phyloP scores from a whole-genome alignment of 2,113 vertebrate species.

The Okapia johnstoni region DNA sequence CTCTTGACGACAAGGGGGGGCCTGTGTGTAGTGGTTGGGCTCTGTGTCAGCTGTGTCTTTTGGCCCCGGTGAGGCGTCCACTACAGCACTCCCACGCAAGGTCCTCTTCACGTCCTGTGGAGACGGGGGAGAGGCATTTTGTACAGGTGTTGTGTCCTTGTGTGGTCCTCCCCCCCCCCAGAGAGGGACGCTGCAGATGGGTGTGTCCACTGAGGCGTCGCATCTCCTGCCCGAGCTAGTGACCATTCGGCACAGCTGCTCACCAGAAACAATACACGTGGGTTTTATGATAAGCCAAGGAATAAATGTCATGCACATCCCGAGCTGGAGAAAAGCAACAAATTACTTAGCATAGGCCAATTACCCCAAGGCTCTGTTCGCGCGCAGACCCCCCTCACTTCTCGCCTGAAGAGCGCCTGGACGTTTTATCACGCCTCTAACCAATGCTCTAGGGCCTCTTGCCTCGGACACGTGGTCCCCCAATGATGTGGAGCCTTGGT shows the following conservation, averaged over 20 bases:
- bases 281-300: neutral
- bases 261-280: neutral
- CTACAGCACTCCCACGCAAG: too few species aligned
- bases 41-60: too few species aligned
- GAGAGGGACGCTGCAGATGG: too few species aligned
- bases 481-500: neutral
- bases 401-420: too few species aligned
- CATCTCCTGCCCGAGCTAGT: neutral
- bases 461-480: neutral
- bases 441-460: neutral
- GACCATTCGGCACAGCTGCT: neutral
- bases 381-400: neutral
- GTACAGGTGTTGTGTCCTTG: too few species aligned
- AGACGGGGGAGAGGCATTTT: too few species aligned
- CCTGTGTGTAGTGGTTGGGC: neutral
- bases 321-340: neutral
- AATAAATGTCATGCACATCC: neutral
- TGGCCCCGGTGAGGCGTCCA: too few species aligned
- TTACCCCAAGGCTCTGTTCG: neutral
- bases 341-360: neutral
- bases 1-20: too few species aligned
- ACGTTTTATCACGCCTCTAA: neutral
- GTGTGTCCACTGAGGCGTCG: neutral
- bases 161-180: too few species aligned
- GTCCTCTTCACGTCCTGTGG: too few species aligned